Evolutionary conservation across 2,888 invertebrate species (phyloP), one percentile per base, ranked within the genome.

Genomic region (Asteroscopus sphinx): DNA sequence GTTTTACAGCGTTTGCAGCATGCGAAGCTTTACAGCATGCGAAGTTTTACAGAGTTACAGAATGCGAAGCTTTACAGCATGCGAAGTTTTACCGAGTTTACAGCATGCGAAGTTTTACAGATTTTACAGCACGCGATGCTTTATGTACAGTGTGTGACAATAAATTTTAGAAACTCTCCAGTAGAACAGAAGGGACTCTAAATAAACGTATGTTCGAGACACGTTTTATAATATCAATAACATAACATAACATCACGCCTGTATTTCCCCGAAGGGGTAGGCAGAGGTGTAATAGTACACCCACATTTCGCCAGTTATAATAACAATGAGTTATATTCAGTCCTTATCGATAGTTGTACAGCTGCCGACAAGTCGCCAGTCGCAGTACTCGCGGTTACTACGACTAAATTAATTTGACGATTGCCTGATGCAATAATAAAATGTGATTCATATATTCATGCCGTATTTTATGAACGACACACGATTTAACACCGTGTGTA

Each of bases 301-400:
- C n/a, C n/a, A n/a, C n/a, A n/a, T n/a, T n/a, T n/a, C n/a, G n/a
- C n/a, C n/a, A n/a, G n/a, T n/a, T n/a, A n/a, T n/a, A 67, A 77
- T 82, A 88, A 88, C 88, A 89, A 88, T 86, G 84, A 82, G 80
- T 85, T 88, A 86, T 88, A 86, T 87, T 89, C 79, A 85, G 76
- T 61, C 77, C 81, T 86, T 87, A 88, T 87, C 89, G 79, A 83
- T 83, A 85, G 85, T 89, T 87, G 85, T 85, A 87, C 89, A 91
- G 89, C 88, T 90, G 90, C 81, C 57, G 47, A 59, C 62, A 71
- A 68, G 78, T 73, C 76, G 77, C 81, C 80, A 68, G 49, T 66
- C 68, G 64, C 55, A 39, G 71, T 77, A 68, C 48, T 66, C 68
- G 64, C 55, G 40, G 71, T 77, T 82, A 79, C 77, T 77, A 81